Conservation (phyloP, 2,888 invertebrate genomes). For the Cephus runcator region DNA sequence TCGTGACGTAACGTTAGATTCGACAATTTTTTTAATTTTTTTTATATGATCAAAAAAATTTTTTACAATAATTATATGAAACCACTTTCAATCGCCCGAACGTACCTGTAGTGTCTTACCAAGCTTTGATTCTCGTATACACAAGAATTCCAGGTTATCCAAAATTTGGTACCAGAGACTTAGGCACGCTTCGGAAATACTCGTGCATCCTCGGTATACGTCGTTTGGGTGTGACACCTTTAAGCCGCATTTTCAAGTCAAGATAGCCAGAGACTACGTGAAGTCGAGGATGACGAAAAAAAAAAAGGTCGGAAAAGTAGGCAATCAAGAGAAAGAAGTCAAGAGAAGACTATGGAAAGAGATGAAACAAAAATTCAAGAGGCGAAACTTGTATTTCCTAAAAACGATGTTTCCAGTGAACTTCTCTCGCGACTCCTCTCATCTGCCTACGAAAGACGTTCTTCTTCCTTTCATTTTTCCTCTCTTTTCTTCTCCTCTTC, state of each 20-base stretch:
- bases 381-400: slow-evolving; percentile 46
- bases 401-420: slow-evolving; percentile 33
- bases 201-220: background rate
- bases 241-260: slow-evolving; percentile 21
- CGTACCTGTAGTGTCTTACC: background rate
- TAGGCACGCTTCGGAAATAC: background rate
- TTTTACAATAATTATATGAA: background rate
- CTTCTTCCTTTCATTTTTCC: background rate
- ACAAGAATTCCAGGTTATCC: background rate
- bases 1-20: background rate
- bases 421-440: background rate
- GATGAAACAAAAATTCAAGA: slow-evolving; percentile 6
- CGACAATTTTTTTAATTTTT: background rate
- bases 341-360: background rate
- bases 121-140: background rate
- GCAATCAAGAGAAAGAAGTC: background rate
- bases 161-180: background rate
- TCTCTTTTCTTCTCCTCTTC: slow-evolving; percentile 10
- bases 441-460: background rate
- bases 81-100: background rate
- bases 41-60: background rate
- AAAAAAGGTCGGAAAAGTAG: slow-evolving; percentile 6
- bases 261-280: background rate
- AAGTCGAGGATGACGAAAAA: slow-evolving; percentile 6
- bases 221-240: slow-evolving; percentile 23